A percentile compares a stretch with the other conserved stretches of the same genome.
These are phyloP conservation scores for Bathynomus jamesi DNA, from an alignment of 1,140 invertebrate genomes.

Conservation along the genomic window DNA sequence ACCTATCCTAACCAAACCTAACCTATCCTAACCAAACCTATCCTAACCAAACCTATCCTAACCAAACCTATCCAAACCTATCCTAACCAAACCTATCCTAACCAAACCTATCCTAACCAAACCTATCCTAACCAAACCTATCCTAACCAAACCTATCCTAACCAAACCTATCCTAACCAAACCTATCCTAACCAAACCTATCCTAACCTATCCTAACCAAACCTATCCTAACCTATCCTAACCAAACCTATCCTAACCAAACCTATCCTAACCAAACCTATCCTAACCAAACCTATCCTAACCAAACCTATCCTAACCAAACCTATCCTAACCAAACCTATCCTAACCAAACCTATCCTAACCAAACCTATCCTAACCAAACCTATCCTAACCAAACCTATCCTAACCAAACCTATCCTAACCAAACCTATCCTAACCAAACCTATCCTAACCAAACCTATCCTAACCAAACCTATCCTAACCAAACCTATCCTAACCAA, in stretches of 20 bases:
- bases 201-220: not conserved
- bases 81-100: constrained; percentile 32
- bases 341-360: not conserved
- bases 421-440: constrained; percentile 33
- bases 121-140: not conserved
- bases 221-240: not conserved
- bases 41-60: constrained; percentile 30
- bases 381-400: constrained; percentile 23
- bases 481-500: constrained; percentile 24
- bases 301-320: not conserved
- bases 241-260: not conserved
- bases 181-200: not conserved
- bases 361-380: not conserved
- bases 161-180: not conserved
- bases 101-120: not conserved
- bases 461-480: constrained; percentile 32
- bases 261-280: not conserved
- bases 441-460: constrained; percentile 33
- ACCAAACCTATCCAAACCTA: constrained; percentile 18
- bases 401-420: constrained; percentile 34
- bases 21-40: constrained; percentile 28
- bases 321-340: not conserved
- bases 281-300: not conserved
- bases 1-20: constrained; percentile 31
- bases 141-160: not conserved